Base-by-base conservation (phyloP, 2,888 invertebrate genomes). In the Smittia aterrima region DNA sequence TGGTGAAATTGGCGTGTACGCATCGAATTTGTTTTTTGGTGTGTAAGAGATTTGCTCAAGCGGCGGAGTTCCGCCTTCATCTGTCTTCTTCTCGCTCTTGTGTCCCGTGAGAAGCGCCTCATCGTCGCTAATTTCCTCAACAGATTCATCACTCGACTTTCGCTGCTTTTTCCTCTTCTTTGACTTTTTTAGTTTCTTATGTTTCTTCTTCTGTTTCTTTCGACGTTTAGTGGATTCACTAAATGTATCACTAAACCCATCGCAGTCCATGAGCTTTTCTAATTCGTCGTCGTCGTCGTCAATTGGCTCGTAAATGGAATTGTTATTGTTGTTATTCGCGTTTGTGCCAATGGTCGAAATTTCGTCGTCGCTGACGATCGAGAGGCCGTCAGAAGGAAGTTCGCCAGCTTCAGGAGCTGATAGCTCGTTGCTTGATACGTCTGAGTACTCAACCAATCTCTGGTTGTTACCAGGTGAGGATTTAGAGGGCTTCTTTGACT, bases 401-500 rank as follows among this genome's bases (percentile, higher is more conserved):
- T 95, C 95, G 75, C 94, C 95, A 58, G 93, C 92, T 85, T 95
- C 95, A 1, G 93, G 92, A 80, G 91, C 94, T 38, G 94, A 93
- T 76, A 95, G 87, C 80, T 92, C 94, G 82, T 95, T 94, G 13
- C 94, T 95, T 83, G 94, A 94, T 38, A 95, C 95, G 84, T 95
- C 95, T 16, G 95, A 95, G 83, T 95, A 66, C 20, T 66, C 66
- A 40, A 7, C 74, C 87, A 86, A 78, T 86, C 86, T 16, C 81
- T 78, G 70, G 83, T 80, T 18, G 82, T 82, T 83, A 80, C 75
- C 82, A 79, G 66, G 82, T 79, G 22, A 81, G 80, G 67, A 81
- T 79, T 75, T 80, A 81, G 75, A 82, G 82, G 75, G 82, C 75
- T 72, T 72, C 32, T 54, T 25, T 38, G 62, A 38, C 62, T 72